Evolutionary conservation across 2,113 vertebrate species (phyloP).

Genomic region (Orientallactaga bullata): DNA sequence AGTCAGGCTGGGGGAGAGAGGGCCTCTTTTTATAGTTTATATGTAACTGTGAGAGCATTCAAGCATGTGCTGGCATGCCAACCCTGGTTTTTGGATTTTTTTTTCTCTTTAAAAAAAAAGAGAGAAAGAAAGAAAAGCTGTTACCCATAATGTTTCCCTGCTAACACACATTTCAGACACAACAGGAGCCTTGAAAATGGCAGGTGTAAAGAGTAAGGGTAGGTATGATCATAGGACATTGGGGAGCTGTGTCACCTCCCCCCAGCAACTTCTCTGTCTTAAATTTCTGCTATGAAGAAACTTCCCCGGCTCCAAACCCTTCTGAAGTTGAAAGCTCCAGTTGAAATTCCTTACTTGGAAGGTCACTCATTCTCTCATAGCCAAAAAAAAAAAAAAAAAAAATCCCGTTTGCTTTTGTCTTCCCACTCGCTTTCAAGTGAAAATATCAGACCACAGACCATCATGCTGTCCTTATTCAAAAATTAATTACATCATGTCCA

Average conservation of each 20-base stretch:
- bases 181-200: conserved; percentile 65
- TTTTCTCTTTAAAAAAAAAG: conserved; percentile 14
- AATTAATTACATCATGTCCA: conserved; percentile 82
- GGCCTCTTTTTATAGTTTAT: conserved; percentile 81
- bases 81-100: conserved; percentile 2
- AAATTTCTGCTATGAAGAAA: conserved; percentile 84
- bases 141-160: conserved; percentile 82
- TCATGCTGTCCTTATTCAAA: conserved; percentile 81
- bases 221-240: not conserved
- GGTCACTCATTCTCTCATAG: conserved; percentile 88
- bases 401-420: conserved; percentile 89
- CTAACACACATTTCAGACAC: conserved; percentile 74
- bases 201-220: not conserved
- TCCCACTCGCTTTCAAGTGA: conserved; percentile 86
- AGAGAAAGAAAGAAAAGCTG: conserved; percentile 56
- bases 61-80: conserved; percentile 85
- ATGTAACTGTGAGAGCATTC: conserved; percentile 76
- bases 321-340: conserved; percentile 84
- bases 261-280: conserved; percentile 73
- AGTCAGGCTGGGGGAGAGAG: conserved; percentile 64
- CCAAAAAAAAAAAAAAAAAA: conserved; percentile 72
- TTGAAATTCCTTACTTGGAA: conserved; percentile 89
- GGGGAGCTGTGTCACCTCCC: conserved; percentile 68
- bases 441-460: conserved; percentile 79
- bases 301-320: conserved; percentile 84